phyloP scores from a whole-genome alignment of 2,113 vertebrate genomes.

The Microcebus jonahi region DNA sequence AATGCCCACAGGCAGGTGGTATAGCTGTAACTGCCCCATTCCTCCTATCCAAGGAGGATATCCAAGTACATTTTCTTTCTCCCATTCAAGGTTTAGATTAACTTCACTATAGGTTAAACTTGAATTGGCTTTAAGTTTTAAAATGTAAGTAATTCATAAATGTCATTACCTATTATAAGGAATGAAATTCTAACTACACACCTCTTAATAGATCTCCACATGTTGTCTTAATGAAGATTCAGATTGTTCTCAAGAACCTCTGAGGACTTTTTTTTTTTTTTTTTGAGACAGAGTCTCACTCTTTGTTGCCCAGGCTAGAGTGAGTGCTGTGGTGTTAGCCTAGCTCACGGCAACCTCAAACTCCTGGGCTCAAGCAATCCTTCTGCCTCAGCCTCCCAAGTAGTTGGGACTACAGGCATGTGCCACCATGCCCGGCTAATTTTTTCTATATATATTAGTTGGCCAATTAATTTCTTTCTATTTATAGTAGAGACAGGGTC shows the following conservation, averaged over 20 bases:
- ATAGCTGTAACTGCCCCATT: background rate
- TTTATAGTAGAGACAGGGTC: too few species aligned
- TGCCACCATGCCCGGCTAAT: too few species aligned
- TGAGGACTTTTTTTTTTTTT: background rate
- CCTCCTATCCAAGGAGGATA: background rate
- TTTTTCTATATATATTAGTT: too few species aligned
- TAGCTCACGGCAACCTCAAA: too few species aligned
- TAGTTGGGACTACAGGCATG: too few species aligned
- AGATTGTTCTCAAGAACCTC: background rate
- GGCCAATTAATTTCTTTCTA: too few species aligned
- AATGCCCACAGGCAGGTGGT: background rate
- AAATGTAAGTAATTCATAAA: constrained; percentile 1
- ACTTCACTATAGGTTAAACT: background rate
- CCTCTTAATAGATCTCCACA: background rate
- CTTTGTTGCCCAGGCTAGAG: too few species aligned
- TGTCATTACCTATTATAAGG: background rate
- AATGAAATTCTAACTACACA: constrained; percentile 19
- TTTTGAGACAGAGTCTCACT: too few species aligned
- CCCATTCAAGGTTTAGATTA: background rate
- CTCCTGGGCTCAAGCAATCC: too few species aligned
- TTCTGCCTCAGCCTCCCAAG: too few species aligned
- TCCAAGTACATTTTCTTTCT: background rate
- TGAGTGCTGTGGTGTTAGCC: too few species aligned
- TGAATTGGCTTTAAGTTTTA: background rate
- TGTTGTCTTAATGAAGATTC: background rate